Conservation (phyloP, 2,888 invertebrate species). For the Tetheella fluctuosa region DNA sequence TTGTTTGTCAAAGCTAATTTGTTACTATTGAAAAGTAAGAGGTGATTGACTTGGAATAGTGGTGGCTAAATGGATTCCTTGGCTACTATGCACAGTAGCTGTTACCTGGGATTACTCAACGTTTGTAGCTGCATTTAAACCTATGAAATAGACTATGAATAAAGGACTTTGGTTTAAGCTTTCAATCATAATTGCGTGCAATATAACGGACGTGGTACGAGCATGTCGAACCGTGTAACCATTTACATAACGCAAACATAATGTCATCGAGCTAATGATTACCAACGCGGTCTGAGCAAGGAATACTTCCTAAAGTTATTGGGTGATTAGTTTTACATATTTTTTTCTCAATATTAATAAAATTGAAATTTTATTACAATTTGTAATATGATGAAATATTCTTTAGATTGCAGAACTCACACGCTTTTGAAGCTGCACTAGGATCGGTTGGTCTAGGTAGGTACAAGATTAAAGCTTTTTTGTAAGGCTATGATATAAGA, state of each 20-base stretch:
- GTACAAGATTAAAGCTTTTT: slow-evolving; percentile 8
- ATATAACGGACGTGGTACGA: background rate
- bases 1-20: slow-evolving; percentile 12
- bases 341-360: background rate
- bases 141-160: background rate
- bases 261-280: background rate
- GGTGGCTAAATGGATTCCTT: background rate
- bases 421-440: background rate
- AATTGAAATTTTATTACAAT: background rate
- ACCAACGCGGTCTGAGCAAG: background rate
- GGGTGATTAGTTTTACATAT: background rate
- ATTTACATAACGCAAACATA: background rate
- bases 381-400: background rate
- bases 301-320: background rate
- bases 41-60: slow-evolving; percentile 5
- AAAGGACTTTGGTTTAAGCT: background rate
- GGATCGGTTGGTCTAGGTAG: background rate
- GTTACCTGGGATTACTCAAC: background rate
- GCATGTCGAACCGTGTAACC: background rate
- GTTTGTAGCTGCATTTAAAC: background rate
- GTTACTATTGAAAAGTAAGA: slow-evolving; percentile 6
- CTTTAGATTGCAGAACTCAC: background rate
- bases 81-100: slow-evolving; percentile 2
- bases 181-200: background rate
- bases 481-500: slow-evolving; percentile 25